These are phyloP conservation scores for Enteromius mattozi DNA, from an alignment of 2,797 vertebrate genomes.

Conservation along the genomic window DNA sequence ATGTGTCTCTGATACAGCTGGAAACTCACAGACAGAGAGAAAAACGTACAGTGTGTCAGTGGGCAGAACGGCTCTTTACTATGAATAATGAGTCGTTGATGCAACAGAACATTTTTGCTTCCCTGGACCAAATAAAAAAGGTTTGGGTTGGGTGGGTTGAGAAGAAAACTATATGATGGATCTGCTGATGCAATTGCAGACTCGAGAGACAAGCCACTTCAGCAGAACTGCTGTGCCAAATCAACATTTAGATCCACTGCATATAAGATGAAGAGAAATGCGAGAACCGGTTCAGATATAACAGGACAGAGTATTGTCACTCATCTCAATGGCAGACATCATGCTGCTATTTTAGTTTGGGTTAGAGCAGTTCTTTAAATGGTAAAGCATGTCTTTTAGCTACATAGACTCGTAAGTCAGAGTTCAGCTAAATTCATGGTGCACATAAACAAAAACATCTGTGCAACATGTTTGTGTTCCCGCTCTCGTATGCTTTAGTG, in stretches of 20 bases:
- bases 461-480: background rate
- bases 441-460: background rate
- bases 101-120: slow-evolving; percentile 44
- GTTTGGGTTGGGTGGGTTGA: background rate
- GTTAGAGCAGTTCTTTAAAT: background rate
- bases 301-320: background rate
- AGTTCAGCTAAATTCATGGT: background rate
- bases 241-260: slow-evolving; percentile 38
- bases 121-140: slow-evolving; percentile 35
- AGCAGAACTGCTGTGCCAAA: slow-evolving; percentile 20
- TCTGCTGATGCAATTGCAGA: slow-evolving; percentile 43
- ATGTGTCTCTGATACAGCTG: slow-evolving; percentile 22
- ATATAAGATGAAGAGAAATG: slow-evolving; percentile 9
- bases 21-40: slow-evolving; percentile 22
- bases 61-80: slow-evolving; percentile 30
- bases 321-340: background rate
- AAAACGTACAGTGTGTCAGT: background rate
- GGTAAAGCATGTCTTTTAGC: background rate
- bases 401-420: background rate
- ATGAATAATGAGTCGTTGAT: slow-evolving; percentile 58
- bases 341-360: background rate
- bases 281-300: background rate
- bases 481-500: background rate
- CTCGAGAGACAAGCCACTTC: slow-evolving; percentile 9
- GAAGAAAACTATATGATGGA: slow-evolving; percentile 38